These are phyloP conservation scores for Prionailurus viverrinus DNA, from an alignment of 2,113 vertebrate species.

Conservation along the genomic window DNA sequence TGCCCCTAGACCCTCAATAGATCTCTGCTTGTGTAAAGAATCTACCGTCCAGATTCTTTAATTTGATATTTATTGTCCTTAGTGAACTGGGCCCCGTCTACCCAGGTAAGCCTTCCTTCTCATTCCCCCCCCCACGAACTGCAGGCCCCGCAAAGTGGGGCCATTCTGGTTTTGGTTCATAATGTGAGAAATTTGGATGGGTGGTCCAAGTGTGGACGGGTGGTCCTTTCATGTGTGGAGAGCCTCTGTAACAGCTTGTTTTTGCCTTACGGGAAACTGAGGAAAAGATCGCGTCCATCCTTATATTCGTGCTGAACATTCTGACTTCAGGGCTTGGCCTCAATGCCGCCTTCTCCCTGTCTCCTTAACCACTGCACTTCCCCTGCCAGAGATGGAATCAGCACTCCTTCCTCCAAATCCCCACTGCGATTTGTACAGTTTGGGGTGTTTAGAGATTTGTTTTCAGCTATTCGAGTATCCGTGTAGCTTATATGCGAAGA, in stretches of 20 bases:
- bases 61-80: too few species aligned
- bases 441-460: too few species aligned
- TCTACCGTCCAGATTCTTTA: accelerated
- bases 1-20: accelerated
- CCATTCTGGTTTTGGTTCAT: accelerated
- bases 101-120: accelerated
- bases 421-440: accelerated
- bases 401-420: accelerated
- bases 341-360: accelerated
- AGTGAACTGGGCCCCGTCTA: accelerated
- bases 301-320: accelerated
- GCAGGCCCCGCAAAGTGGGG: accelerated
- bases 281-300: accelerated
- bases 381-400: background rate
- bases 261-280: background rate
- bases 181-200: accelerated
- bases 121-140: accelerated
- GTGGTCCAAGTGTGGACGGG: accelerated
- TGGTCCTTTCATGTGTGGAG: accelerated
- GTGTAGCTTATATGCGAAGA: background rate
- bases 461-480: too few species aligned
- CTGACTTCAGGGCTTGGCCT: accelerated
- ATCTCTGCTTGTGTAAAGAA: background rate
- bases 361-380: accelerated
- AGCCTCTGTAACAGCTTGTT: background rate